phyloP scores from a whole-genome alignment of 1,140 invertebrate species.

The Drosophila saltans region DNA sequence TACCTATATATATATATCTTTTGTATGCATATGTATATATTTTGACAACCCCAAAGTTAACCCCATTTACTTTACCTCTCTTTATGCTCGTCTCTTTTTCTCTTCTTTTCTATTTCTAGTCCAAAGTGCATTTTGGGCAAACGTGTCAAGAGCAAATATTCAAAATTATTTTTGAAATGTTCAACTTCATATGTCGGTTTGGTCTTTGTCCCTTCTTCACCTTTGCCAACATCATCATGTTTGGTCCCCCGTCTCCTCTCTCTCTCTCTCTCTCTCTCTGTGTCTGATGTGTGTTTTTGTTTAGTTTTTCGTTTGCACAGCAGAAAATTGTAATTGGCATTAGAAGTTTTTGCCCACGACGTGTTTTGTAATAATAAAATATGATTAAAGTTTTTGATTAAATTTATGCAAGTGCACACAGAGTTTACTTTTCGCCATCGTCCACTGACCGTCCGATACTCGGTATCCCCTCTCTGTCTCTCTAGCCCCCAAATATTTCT shows the following conservation, averaged over 20 bases:
- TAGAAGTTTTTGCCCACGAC: conserved; percentile 69
- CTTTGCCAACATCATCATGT: conserved; percentile 9
- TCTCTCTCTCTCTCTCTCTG: background rate
- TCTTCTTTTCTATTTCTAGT: conserved; percentile 12
- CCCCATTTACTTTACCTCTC: background rate
- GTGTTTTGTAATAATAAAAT: conserved; percentile 82
- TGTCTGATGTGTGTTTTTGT: conserved; percentile 54
- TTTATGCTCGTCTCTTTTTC: too few relatives aligned
- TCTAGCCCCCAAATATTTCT: background rate
- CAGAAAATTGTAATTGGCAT: conserved; percentile 78
- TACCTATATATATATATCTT: conserved; percentile 10
- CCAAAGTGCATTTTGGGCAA: conserved; percentile 54
- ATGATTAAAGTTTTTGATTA: conserved; percentile 82
- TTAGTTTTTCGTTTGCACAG: conserved; percentile 72
- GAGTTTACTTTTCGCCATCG: conserved; percentile 1
- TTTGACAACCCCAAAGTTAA: conserved; percentile 46
- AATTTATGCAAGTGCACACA: conserved; percentile 73
- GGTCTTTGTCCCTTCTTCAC: conserved; percentile 23
- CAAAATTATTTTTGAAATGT: conserved; percentile 81
- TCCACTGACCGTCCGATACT: background rate
- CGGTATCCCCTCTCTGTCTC: background rate
- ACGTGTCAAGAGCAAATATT: conserved; percentile 81
- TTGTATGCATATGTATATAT: conserved; percentile 39
- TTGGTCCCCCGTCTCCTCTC: too few relatives aligned
- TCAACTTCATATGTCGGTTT: conserved; percentile 46